Evolutionary conservation across 2,113 vertebrate species (phyloP).

Genomic region (Dermatemys mawii): DNA sequence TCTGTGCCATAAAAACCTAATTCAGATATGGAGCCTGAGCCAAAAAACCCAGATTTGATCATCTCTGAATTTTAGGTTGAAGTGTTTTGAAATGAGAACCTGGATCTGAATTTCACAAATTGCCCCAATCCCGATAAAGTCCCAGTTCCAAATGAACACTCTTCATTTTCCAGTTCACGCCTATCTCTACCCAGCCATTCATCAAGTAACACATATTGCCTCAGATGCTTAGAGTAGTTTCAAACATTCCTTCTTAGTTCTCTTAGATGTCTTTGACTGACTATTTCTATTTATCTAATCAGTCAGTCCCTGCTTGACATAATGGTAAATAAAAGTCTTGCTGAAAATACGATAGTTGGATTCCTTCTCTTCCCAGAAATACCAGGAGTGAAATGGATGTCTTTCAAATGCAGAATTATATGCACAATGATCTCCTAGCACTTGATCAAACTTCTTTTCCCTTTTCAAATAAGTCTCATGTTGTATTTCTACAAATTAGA

Average conservation of each 20-base stretch:
- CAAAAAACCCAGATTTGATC: neutral
- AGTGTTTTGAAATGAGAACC: neutral
- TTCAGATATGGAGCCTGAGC: neutral
- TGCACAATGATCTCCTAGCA: conserved; percentile 29
- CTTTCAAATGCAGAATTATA: conserved; percentile 44
- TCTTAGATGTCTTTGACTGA: conserved; percentile 21
- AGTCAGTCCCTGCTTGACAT: conserved; percentile 42
- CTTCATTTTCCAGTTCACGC: accelerated
- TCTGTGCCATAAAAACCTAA: neutral
- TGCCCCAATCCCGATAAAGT: neutral
- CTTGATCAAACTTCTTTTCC: conserved; percentile 43
- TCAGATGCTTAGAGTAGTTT: neutral
- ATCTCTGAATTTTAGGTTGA: neutral
- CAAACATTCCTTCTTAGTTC: neutral
- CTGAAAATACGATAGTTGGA: conserved; percentile 23
- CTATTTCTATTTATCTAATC: conserved; percentile 17
- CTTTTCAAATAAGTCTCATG: conserved; percentile 64
- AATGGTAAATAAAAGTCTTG: conserved; percentile 54
- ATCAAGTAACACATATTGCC: neutral
- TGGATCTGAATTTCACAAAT: neutral
- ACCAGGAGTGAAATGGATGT: conserved; percentile 34
- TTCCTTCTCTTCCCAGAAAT: conserved; percentile 46
- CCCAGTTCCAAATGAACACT: accelerated
- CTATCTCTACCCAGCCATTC: neutral
- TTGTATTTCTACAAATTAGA: conserved; percentile 42